A percentile compares a stretch with the other conserved stretches of the same genome.
Evolutionary conservation across 2,888 invertebrate genomes (phyloP).

Genomic region (Dendrolimus pini): DNA sequence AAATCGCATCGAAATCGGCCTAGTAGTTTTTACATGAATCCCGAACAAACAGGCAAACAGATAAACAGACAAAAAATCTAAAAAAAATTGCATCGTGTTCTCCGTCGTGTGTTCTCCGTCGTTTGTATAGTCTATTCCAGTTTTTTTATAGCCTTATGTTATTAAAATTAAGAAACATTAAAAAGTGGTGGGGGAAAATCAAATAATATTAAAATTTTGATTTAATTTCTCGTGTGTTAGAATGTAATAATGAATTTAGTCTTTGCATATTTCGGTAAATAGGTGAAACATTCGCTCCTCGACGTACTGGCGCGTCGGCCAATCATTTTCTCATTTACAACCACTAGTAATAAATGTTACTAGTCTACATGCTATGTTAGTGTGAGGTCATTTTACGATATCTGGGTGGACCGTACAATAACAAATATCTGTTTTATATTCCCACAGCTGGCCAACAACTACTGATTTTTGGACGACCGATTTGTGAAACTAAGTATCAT

Average conservation of each 20-base stretch:
- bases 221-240: no score
- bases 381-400: background rate
- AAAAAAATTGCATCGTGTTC: no score
- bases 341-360: background rate
- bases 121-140: background rate
- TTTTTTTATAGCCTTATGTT: no score
- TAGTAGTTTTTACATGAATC: no score
- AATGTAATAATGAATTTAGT: no score
- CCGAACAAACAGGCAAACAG: no score
- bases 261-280: background rate
- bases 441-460: background rate
- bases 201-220: no score
- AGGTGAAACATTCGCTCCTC: background rate
- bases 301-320: background rate
- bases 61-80: no score
- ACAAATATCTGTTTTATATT: background rate
- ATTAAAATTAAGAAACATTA: no score
- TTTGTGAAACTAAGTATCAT: no score
- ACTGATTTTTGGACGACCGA: background rate
- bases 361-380: background rate
- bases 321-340: background rate
- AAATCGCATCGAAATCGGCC: no score
- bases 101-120: background rate
- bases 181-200: no score
- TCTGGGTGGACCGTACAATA: background rate